Base-by-base conservation (phyloP, 2,888 invertebrate genomes). In the Heteropelma amictum region DNA sequence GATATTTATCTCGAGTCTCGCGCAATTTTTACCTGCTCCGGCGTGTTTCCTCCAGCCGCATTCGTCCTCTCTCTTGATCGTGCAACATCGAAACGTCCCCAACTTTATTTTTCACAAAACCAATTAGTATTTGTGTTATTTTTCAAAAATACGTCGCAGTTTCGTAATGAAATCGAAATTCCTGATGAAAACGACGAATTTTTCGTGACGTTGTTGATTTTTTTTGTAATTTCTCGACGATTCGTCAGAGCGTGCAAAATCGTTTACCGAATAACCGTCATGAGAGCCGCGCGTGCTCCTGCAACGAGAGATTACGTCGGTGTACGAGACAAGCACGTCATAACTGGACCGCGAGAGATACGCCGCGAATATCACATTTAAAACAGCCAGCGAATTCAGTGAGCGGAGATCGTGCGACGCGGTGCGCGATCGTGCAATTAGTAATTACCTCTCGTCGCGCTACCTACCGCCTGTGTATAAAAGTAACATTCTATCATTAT, bases 1-100 rank as follows among this genome's bases (percentile, higher is more conserved):
- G 80, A 82, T 84, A 81, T 81, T 81, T 83, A 82, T 81, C 80
- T 82, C 80, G 79, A 78, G 80, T 78, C 73, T 12, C 30, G 38
- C 35, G 6, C n/a, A 61, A 53, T 42, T 64, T 49, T 35, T 14
- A 17, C 17, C 17, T 6, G 10, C 12, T 21, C 8, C 35, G 21
- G 6, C 14, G 12, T 26, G 4, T 8, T 38, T 7, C 3, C n/a
- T n/a, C n/a, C n/a, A n/a, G n/a, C n/a, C n/a, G n/a, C 3, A 42
- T 23, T 19, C 63, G 17, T n/a, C n/a, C 17, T 17, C 26, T 69
- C 38, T 47, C 73, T 69, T 71, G 68, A 76, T 76, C 72, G 45
- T 53, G 54, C 45, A 38, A 68, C 42, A 38, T n/a, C n/a, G 67
- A 72, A 51, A 54, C 23, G 26, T 64, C 47, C 30, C 8, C 17